A percentile compares a stretch with the other conserved stretches of the same genome.
phyloP scores from a whole-genome alignment of 1,140 invertebrate genomes.

The Heliconius himera region DNA sequence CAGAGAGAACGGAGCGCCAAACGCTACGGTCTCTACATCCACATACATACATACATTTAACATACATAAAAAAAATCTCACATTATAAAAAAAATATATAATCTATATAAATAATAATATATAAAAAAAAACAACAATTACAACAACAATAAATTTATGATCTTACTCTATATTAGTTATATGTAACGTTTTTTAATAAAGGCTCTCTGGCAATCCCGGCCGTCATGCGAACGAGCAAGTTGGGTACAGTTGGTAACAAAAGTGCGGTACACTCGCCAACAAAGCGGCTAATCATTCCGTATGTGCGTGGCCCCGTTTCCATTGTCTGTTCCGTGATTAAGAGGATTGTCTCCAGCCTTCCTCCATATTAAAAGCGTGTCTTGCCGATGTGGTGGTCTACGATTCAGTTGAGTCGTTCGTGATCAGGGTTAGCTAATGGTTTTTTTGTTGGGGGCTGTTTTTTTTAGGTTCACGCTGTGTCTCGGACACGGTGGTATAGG shows the following conservation, averaged over 20 bases:
- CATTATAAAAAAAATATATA: not conserved
- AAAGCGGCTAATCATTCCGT: constrained; percentile 78
- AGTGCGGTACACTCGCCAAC: constrained; percentile 70
- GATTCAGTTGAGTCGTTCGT: constrained; percentile 60
- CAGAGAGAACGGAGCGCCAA: too few species aligned
- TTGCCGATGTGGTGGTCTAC: constrained; percentile 64
- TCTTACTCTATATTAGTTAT: constrained; percentile 35
- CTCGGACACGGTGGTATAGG: too few species aligned
- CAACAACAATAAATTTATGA: constrained; percentile 39
- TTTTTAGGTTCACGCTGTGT: not conserved
- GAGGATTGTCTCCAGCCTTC: constrained; percentile 78
- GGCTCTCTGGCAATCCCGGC: constrained; percentile 56
- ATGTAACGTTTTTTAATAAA: constrained; percentile 65
- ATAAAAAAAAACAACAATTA: constrained; percentile 23
- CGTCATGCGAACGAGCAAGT: constrained; percentile 69
- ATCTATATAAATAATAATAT: not conserved
- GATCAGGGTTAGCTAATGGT: not conserved
- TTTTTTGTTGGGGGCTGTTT: not conserved
- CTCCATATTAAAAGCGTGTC: constrained; percentile 78
- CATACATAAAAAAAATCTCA: not conserved
- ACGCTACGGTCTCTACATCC: too few species aligned
- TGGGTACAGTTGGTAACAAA: constrained; percentile 70
- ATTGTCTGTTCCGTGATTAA: constrained; percentile 79
- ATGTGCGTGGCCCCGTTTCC: constrained; percentile 77
- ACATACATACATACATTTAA: not conserved